These are phyloP conservation scores for Scolopax bukidnonensis DNA, from an alignment of 2,797 vertebrate species.

Conservation along the genomic window DNA sequence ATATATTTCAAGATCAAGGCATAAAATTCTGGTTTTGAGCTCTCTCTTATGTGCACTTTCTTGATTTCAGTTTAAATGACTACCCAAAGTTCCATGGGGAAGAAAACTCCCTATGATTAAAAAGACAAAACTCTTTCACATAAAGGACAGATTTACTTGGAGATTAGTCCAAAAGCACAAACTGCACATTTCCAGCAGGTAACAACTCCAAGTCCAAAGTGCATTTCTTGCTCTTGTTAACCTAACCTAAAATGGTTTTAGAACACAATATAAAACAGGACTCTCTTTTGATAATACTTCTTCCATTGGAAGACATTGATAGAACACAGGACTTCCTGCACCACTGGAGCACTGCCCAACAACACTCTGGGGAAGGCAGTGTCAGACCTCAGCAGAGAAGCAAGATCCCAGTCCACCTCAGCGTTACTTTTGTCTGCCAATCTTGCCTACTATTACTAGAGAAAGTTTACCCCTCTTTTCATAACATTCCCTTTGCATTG, in stretches of 20 bases:
- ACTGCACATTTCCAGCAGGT: background rate
- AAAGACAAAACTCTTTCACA: background rate
- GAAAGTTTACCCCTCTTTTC: background rate
- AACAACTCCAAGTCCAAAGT: background rate
- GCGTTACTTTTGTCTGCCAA: background rate
- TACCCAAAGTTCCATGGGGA: background rate
- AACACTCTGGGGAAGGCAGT: background rate
- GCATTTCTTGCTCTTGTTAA: background rate
- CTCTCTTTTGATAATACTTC: background rate
- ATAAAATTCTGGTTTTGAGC: background rate
- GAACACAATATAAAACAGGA: background rate
- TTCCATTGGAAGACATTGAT: background rate
- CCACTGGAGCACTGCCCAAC: background rate
- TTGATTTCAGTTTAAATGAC: conserved; percentile 15
- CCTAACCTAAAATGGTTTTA: too few species aligned
- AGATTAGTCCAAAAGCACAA: background rate
- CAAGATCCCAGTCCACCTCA: background rate
- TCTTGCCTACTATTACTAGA: background rate
- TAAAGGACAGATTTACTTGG: background rate
- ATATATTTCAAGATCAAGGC: conserved; percentile 26
- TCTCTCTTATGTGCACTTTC: background rate
- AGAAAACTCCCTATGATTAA: background rate
- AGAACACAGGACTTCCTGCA: background rate
- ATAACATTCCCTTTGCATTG: background rate
- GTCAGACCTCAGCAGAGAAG: rapidly evolving